Base-by-base conservation (phyloP, 1,140 invertebrate species). In the Temnothorax curvispinosus region DNA sequence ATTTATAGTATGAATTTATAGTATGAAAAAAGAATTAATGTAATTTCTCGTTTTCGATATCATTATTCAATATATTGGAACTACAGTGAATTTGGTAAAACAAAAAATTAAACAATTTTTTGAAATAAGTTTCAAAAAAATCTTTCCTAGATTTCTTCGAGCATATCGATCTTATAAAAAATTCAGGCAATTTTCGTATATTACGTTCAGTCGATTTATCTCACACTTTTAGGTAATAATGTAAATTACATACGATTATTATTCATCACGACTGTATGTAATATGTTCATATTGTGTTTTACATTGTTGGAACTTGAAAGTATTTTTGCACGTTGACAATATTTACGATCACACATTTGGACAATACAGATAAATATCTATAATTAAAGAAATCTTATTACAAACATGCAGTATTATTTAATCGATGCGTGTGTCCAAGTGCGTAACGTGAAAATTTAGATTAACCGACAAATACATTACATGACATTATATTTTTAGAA, bases 331-430 rank as follows among this genome's bases (percentile, higher is more conserved):
- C 11, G 65, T 81, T 44, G 47, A 67, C 41, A 80, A 44, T 64
- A 71, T 71, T 44, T 18, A 81, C 21, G 21, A 58, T 44, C 56
- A 62, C 56, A 77, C 18, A 71, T 64, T 60, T 60, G 47, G 60
- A 65, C 6, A 78, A 64, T 80, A 67, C 62, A 54, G 47, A 80
- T 18, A 54, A 69, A 81, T 81, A 71, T 81, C n/a, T 69, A 81
- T 56, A 71, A 81, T 69, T 58, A 71, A 81, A 58, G 27, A 69
- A 80, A 67, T 67, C 27, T 71, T 71, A 81, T 71, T 4, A 3
- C 44, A 71, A 7, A 44, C 21, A 44, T 52, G 7, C n/a, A 54
- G 27, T 21, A 80, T n/a, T 21, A 54, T 80, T 41, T 80, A 41
- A 54, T 67, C n/a, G 4, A 52, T 67, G 15, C 60, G 60, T 38